Evolutionary conservation across 2,888 invertebrate species (phyloP), one percentile per base, ranked within the genome.

Genomic region (Perdita meconis): DNA sequence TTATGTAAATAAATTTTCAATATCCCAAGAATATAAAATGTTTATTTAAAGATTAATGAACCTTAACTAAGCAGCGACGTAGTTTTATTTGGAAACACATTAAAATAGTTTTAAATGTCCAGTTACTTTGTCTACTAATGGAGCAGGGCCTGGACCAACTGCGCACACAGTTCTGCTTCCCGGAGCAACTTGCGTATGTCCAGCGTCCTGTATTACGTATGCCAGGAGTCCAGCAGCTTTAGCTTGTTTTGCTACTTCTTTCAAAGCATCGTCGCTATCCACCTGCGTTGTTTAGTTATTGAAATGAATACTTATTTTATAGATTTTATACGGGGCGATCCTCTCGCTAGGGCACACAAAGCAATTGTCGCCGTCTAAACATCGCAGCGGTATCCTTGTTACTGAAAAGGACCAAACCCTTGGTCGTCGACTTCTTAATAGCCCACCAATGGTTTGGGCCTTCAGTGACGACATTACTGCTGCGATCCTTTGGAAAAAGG

Each of bases 131-230:
- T 98, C 96, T 84, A 98, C 94, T 53, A 95, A 90, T 85, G 94
- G 94, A 84, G 95, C 95, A 47, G 96, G 95, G 2, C 97, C 98
- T 57, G 98, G 99, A n/a, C 99, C 99, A 65, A 99, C 94, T 0
- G 97, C 98, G 68, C 98, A 93, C 0, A 98, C 98, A 70, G 99
- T 99, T 88, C 95, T 95, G 10, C 97, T 96, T 81, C 98, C 98
- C 0, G 96, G 95, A 56, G 96, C 96, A 79, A 99, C 96, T 93
- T 99, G 98, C 5, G 98, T 99, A 83, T 97, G 95, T 1, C 99
- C 99, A 3, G 98, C 98, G 93, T 99, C 98, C 80, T 95, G 94
- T 76, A 99, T 96, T 34, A 97, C 90, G 77, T 96, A 95, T 12
- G 96, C 95, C 42, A 96, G 93, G 0, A 98, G 93, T 36, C 96